Evolutionary conservation across 2,888 invertebrate genomes (phyloP).

Genomic region (Plebejus melissa): DNA sequence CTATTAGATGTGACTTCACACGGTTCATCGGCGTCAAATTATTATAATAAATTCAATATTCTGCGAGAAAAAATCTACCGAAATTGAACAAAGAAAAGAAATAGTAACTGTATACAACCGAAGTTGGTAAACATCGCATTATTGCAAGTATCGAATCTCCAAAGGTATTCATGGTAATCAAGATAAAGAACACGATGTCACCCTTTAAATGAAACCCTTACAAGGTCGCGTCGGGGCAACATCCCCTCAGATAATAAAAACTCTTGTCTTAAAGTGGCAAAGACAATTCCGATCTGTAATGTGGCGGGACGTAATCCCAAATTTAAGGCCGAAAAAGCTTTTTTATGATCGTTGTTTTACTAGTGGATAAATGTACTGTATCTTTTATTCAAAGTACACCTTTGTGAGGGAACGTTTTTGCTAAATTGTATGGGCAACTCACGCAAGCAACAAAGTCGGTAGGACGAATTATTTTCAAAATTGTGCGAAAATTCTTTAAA

Average conservation of each 20-base stretch:
- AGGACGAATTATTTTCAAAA: background rate
- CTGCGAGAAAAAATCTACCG: background rate
- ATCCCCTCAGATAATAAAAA: conserved; percentile 75
- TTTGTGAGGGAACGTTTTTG: background rate
- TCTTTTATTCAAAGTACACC: background rate
- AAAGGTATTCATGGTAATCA: conserved; percentile 22
- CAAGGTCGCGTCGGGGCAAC: conserved; percentile 59
- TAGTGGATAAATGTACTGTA: conserved; percentile 9
- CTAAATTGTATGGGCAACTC: background rate
- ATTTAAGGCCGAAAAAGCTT: conserved; percentile 1
- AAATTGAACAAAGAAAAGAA: background rate
- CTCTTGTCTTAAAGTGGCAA: conserved; percentile 65
- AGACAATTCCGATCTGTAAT: conserved; percentile 68
- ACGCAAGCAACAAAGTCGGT: background rate
- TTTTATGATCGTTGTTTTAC: conserved; percentile 16
- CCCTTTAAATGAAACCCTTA: conserved; percentile 58
- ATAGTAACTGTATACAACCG: background rate
- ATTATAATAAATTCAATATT: background rate
- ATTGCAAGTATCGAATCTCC: background rate
- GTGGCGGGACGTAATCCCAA: conserved; percentile 40
- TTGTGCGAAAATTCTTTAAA: no score
- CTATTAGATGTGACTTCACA: background rate
- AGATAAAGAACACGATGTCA: conserved; percentile 38
- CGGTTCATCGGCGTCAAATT: background rate
- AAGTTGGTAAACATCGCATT: background rate